Evolutionary conservation across 1,140 invertebrate species (phyloP), one percentile per base, ranked within the genome.

Genomic region (Dreissena polymorpha): DNA sequence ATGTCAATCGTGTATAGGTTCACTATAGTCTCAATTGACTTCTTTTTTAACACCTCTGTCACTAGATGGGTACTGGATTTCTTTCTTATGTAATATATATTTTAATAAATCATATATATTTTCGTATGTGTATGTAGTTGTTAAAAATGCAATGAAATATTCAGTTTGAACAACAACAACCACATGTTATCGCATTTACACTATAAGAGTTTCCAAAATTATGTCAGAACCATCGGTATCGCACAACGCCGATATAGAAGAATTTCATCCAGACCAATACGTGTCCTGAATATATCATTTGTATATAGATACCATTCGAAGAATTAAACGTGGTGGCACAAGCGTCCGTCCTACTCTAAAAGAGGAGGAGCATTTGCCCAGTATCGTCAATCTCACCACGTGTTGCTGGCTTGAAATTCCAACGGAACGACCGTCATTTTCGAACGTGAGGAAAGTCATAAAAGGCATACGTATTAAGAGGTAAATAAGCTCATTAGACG

Each of bases 391-490:
- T 3, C 39, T 73, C 16, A 60, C 71, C 18, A 73, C 53, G 60
- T 73, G 71, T 50, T 73, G 51, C 25, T 73, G 71, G 71, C 25
- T 10, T 5, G 71, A 73, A 73, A 57, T 73, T 25, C 71, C 71
- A 25, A 27, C 18, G 18, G 71, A 73, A 14, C 49, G 71, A 51
- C 71, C 71, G 14, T 23, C 18, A 7, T 73, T 73, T n/a, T 13
- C 51, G 10, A 73, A 25, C 39, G 60, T 73, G 6, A 55, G 71
- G 13, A 57, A 50, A 73, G 71, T 73, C 16, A 55, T 73, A 21
- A 73, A 29, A 57, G 53, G 51, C 8, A 16, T 73, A 12, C 55
- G 60, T n/a, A 53, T 53, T 12, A 72, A 72, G 51, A 72, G 70
- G 70, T 72, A 51, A 0, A 7, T 6, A n/a, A 68, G 21, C 10